These are phyloP conservation scores for Colinus virginianus DNA, from an alignment of 2,113 vertebrate species.

Conservation along the genomic window DNA sequence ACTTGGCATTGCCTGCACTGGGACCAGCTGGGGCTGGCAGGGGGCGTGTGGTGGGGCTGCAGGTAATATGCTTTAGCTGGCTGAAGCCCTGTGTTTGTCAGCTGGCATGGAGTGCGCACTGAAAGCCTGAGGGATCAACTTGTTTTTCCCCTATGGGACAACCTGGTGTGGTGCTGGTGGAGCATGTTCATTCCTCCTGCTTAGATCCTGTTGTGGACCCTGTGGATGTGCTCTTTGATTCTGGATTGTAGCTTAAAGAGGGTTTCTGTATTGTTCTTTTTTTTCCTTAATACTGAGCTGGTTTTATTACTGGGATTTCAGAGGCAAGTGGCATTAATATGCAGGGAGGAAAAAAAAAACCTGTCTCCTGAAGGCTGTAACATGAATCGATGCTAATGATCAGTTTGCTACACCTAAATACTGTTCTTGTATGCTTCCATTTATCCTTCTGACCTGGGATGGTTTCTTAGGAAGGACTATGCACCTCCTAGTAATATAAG, in stretches of 20 bases:
- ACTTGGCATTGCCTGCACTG: background rate
- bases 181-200: background rate
- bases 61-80: background rate
- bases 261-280: background rate
- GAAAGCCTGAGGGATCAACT: background rate
- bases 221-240: accelerated
- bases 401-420: background rate
- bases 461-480: background rate
- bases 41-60: background rate
- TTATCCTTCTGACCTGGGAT: background rate
- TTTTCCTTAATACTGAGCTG: background rate
- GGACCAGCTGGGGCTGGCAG: background rate
- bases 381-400: background rate
- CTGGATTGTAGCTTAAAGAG: background rate
- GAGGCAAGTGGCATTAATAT: background rate
- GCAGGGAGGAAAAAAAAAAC: background rate
- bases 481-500: background rate
- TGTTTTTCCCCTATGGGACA: accelerated
- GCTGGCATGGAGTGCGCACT: background rate
- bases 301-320: background rate
- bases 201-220: background rate
- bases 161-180: too few species aligned
- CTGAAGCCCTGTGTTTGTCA: background rate
- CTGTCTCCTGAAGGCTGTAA: background rate
- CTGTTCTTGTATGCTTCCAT: background rate